phyloP scores from a whole-genome alignment of 2,797 vertebrate species.

The Rhynchotus rufescens region DNA sequence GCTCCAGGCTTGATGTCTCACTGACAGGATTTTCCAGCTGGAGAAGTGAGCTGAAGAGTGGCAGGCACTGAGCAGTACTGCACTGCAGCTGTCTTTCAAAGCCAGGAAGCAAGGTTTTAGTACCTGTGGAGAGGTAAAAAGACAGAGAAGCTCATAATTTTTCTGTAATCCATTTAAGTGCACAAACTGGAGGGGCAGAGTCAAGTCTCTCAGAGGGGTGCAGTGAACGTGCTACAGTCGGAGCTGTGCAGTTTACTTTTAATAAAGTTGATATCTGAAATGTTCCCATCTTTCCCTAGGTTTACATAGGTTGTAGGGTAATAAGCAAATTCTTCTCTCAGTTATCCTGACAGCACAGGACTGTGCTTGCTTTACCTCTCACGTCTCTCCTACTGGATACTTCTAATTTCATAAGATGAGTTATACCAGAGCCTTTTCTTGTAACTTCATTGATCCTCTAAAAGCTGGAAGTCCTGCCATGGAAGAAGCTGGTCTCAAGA shows the following conservation, averaged over 20 bases:
- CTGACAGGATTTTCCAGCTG: background rate
- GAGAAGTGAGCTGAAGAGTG: background rate
- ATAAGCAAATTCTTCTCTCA: background rate
- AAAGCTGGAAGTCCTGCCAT: background rate
- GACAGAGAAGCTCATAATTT: background rate
- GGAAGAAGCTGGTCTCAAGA: background rate
- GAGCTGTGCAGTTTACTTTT: background rate
- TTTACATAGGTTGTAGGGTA: background rate
- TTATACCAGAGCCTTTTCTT: background rate
- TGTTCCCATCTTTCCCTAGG: background rate
- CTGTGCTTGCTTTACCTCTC: background rate
- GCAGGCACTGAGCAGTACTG: background rate
- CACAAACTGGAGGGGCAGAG: background rate
- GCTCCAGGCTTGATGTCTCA: background rate
- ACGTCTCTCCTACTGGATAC: background rate
- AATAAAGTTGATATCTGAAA: background rate
- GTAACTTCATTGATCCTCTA: background rate
- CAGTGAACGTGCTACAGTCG: fast-evolving
- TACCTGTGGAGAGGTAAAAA: background rate
- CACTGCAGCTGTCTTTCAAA: background rate
- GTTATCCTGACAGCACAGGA: background rate
- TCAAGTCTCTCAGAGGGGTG: background rate
- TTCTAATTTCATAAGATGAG: background rate
- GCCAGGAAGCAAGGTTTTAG: background rate
- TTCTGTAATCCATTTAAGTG: background rate